A percentile compares a stretch with the other conserved stretches of the same genome.
Conservation (phyloP, 2,113 vertebrate species). For the Rostratula benghalensis region DNA sequence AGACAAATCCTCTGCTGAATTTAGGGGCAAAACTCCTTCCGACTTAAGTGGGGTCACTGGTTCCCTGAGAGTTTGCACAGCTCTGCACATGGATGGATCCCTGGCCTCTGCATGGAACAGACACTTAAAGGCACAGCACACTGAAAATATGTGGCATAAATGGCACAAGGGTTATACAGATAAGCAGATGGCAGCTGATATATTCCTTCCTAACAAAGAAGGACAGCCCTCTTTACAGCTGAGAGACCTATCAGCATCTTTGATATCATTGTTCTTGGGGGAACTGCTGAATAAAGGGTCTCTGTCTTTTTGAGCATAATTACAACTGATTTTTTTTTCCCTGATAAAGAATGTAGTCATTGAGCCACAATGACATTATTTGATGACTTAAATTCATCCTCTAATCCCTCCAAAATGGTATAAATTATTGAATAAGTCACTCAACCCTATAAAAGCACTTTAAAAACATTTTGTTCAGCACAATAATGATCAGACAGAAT, state of each 20-base stretch:
- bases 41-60: not conserved
- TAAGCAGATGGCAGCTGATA: conserved; percentile 48
- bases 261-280: conserved; percentile 64
- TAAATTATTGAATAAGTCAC: conserved; percentile 66
- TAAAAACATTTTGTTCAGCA: conserved; percentile 64
- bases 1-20: not conserved
- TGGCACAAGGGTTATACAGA: conserved; percentile 30
- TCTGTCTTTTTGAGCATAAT: conserved; percentile 66
- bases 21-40: not conserved
- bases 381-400: conserved; percentile 59
- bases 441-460: conserved; percentile 53
- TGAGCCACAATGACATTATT: conserved; percentile 55
- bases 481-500: conserved; percentile 47
- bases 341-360: conserved; percentile 48
- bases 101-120: not conserved
- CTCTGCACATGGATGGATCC: not conserved
- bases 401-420: conserved; percentile 61
- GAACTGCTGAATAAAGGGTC: conserved; percentile 59
- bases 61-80: not conserved
- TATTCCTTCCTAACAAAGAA: conserved; percentile 53
- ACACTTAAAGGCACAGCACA: not conserved
- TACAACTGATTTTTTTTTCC: conserved; percentile 47
- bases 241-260: conserved; percentile 60
- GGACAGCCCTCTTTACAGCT: conserved; percentile 50
- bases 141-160: conserved; percentile 19